Base-by-base conservation (phyloP, 2,797 vertebrate species). In the Buceros bicornis region DNA sequence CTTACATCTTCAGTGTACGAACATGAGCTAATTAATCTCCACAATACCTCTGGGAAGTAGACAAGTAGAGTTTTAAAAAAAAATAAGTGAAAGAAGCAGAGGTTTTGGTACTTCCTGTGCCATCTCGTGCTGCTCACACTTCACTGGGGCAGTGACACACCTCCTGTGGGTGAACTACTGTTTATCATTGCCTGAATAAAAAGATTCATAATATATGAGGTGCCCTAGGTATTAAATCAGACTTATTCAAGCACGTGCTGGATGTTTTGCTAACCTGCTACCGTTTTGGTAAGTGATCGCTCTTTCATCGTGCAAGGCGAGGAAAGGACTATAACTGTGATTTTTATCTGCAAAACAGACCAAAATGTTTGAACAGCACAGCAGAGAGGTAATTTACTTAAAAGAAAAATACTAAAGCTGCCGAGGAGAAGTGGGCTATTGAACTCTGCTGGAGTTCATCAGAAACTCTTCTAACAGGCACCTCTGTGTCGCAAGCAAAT, bases 371-470 rank as follows among this genome's bases (percentile, higher is more conserved):
- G 56, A 16, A 40, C 71, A 89, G 85, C 76, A 66, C 51, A 89
- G 51, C 60, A 76, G 89, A 81, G 81, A 83, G 66, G 61, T 89
- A 43, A 66, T 83, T 96, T 90, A 56, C 85, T 83, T 83, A 73
- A 85, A 96, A 89, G 74, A 74, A 80, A 89, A 91, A 62, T 85
- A 89, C 72, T 77, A 72, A 87, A 91, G 67, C 67, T 71, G 54
- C 62, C 82, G 77, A 96, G 95, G 83, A 70, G 73, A 96, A 96
- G 57, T 42, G 11, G 56, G 33, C 73, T 96, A 10, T 94, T 93
- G 94, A 96, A 77, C 50, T 66, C 31, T 1, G 5, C 57, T 82
- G 73, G 64, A 93, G 83, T 94, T 89, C 28, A 58, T 54, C 57
- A 64, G 82, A 60, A 91, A 7, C 69, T 95, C 47, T 93, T 91